phyloP scores from a whole-genome alignment of 2,888 invertebrate genomes.

The Antheraea assamensis region DNA sequence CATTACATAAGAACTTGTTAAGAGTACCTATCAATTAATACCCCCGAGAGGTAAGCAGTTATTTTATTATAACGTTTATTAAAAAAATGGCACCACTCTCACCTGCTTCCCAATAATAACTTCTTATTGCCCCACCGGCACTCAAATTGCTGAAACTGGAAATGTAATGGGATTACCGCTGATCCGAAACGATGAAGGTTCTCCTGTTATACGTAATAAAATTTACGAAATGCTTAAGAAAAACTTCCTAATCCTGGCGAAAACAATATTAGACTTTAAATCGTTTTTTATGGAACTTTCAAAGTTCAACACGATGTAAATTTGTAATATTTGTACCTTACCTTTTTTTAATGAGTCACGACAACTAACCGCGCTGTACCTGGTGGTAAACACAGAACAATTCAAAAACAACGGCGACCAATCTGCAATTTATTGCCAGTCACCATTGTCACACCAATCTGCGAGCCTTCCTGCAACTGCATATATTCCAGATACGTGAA shows the following conservation, averaged over 20 bases:
- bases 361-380: background rate
- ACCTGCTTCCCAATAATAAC: slow-evolving; percentile 65
- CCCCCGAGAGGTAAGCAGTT: background rate
- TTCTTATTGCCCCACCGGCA: slow-evolving; percentile 61
- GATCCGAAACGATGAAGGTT: slow-evolving; percentile 67
- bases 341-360: background rate
- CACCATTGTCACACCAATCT: no score
- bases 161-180: slow-evolving; percentile 71
- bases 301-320: slow-evolving; percentile 23
- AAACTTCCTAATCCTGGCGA: slow-evolving; percentile 43
- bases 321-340: background rate
- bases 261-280: slow-evolving; percentile 39
- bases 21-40: background rate
- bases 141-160: slow-evolving; percentile 65
- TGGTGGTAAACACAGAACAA: no score
- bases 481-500: no score
- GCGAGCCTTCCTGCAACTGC: no score
- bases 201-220: slow-evolving; percentile 61
- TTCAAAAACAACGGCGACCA: no score
- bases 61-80: background rate
- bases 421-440: no score
- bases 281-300: slow-evolving; percentile 37
- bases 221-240: slow-evolving; percentile 55
- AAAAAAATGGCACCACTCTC: slow-evolving; percentile 35
- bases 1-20: background rate